Base-by-base conservation (phyloP, 2,113 vertebrate genomes). In the Irena cyanogastra region DNA sequence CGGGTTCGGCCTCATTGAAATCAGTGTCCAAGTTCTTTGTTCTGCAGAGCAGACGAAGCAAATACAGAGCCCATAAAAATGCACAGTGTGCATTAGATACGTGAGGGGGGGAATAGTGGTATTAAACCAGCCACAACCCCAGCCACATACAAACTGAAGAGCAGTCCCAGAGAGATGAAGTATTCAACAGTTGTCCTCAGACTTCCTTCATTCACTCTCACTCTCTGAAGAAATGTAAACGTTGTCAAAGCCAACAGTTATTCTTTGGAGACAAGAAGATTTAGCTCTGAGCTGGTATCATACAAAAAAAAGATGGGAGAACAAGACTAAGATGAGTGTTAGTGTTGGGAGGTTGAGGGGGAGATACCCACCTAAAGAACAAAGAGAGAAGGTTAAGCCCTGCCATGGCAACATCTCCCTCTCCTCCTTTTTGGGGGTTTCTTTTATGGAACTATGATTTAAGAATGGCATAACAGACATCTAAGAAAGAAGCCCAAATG, bases 81-180 rank as follows among this genome's bases (percentile, higher is more conserved):
- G n/a, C 28, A 41, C 7, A 2, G 11, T 2, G 6, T 65, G 31
- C 7, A 19, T 44, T 53, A 77, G 17, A 23, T 83, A 16, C 2
- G 4, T 17, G 17, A 5, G 3, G 8, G 7, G 1, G 24, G 7
- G 2, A 7, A 71, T 1, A 44, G 11, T 33, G 17, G 5, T 41
- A 53, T 54, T 59, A 53, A 90, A 80, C 9, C 42, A 53, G 37
- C 23, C 21, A 16, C 0, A 0, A 44, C 37, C 76, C 14, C 30
- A 35, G 20, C 27, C 41, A 28, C 0, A 0, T 33, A 50, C 13
- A 27, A 26, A 65, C 15, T 30, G 17, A 57, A 89, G 41, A 76
- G 59, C 61, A 90, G 63, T 20, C 23, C n/a, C 28, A 8, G 63
- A 61, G 28, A 59, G 39, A 20, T 53, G 28, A 59, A n/a, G 23